Evolutionary conservation across 2,888 invertebrate genomes (phyloP).

Genomic region (Pseudococcus longispinus): DNA sequence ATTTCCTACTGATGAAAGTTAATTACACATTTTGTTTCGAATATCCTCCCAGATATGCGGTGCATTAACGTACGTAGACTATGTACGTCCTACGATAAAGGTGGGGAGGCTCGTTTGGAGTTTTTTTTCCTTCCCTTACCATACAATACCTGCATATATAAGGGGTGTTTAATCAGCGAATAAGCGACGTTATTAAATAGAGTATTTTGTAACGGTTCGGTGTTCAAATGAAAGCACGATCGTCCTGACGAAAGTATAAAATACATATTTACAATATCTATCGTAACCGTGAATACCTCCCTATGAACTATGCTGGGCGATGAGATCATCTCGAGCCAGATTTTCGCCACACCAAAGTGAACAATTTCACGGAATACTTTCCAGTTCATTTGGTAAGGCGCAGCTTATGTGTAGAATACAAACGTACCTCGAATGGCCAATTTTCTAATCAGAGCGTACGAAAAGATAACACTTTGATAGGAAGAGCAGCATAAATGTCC

Average conservation of each 20-base stretch:
- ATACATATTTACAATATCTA: no score
- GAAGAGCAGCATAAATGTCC: background rate
- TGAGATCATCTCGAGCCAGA: slow-evolving; percentile 1
- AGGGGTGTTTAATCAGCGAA: slow-evolving; percentile 2
- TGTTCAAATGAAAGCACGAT: background rate
- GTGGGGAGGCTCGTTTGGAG: background rate
- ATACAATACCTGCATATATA: background rate
- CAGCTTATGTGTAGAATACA: background rate
- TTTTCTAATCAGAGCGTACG: background rate
- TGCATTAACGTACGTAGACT: background rate
- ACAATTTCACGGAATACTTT: slow-evolving; percentile 4
- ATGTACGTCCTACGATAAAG: background rate
- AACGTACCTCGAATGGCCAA: background rate
- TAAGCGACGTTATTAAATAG: background rate
- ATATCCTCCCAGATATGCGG: background rate
- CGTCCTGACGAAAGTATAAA: background rate
- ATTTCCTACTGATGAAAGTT: slow-evolving; percentile 29
- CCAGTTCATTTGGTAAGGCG: background rate
- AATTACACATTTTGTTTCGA: slow-evolving; percentile 33
- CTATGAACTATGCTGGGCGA: background rate
- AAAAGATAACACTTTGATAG: background rate
- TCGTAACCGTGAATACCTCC: no score
- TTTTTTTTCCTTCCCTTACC: background rate
- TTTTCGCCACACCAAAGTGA: background rate
- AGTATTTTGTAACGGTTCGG: background rate